Evolutionary conservation across 2,888 invertebrate genomes (phyloP), one percentile per base, ranked within the genome.

Genomic region (Nomada ruficornis): DNA sequence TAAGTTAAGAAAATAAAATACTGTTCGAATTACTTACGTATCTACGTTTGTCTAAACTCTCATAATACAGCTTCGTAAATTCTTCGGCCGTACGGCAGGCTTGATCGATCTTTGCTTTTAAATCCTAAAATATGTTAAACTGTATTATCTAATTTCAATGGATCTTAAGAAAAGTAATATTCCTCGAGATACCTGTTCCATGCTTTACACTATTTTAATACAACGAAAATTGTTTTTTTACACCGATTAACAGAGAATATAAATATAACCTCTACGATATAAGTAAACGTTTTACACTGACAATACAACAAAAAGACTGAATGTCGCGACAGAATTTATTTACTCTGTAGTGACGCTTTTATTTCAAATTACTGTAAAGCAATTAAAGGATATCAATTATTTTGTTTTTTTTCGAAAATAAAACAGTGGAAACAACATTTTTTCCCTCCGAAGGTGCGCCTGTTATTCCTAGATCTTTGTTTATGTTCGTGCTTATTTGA

Each of bases 1-100:
- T 52, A 55, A 29, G 44, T 26, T 23, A 59, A 70, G 64, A 70
- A 54, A 54, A 68, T 65, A n/a, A 44, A 11, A 29, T 57, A 50
- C 9, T 67, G 65, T 55, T 54, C 68, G 55, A 54, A 47, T 77
- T 78, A 93, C 95, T 94, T 94, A 96, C 97, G 94, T 98, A 97
- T 92, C 98, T 95, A 86, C 97, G 96, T 93, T 97, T 98, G 91
- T 99, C 98, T 78, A 98, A 95, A 90, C 96, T 96, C 90, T 98
- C 97, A 93, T 98, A 99, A 93, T 97, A 99, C 4, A 98, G 94
- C 94, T 97, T 97, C 4, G 97, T 97, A 91, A 99, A 98, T 90
- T 98, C 97, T 94, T 98, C 97, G 0, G 98, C 98, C 20, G 97
- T 97, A 91, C 97, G 95, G 89, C 97, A 97, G 26, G 98, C 98